Percentiles rank a stretch among this genome's conserved stretches.
Conservation (phyloP, 2,888 invertebrate species). For the Malacosoma neustria region DNA sequence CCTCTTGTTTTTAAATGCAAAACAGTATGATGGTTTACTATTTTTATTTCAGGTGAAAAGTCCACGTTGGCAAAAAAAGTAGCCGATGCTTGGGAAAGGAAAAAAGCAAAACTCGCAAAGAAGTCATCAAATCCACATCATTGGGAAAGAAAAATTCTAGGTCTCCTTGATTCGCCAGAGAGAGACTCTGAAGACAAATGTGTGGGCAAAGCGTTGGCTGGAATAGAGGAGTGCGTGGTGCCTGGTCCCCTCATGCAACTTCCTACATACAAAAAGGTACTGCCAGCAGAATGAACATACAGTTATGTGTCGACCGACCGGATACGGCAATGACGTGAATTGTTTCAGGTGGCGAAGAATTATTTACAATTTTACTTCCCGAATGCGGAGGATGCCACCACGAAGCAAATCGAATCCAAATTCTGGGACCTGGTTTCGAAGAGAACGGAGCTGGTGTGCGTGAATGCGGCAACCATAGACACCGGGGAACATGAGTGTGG, state of each 20-base stretch:
- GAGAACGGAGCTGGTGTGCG: constrained; percentile 87
- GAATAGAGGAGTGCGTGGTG: constrained; percentile 85
- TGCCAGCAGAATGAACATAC: no score
- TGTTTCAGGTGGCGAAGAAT: constrained; percentile 26
- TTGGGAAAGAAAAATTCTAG: constrained; percentile 28
- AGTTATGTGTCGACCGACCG: no score
- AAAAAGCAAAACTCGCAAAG: constrained; percentile 57
- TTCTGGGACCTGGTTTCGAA: constrained; percentile 89
- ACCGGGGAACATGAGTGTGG: constrained; percentile 90
- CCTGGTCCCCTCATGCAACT: constrained; percentile 32
- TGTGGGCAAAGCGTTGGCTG: constrained; percentile 46
- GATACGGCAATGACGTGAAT: no score
- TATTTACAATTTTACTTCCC: constrained; percentile 19
- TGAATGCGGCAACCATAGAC: constrained; percentile 90
- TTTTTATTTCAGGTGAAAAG: constrained; percentile 76
- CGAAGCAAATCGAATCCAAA: constrained; percentile 77
- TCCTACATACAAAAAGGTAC: constrained; percentile 37
- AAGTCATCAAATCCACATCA: constrained; percentile 45
- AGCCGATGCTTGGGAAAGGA: constrained; percentile 78
- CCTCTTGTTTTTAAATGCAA: no score
- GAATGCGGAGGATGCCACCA: not conserved
- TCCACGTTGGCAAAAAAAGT: constrained; percentile 82
- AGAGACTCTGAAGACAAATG: constrained; percentile 56
- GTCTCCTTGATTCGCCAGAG: constrained; percentile 34
- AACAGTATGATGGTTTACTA: no score